Percentiles rank a stretch among this genome's conserved stretches.
These are phyloP conservation scores for Trichosurus vulpecula DNA, from an alignment of 2,797 vertebrate genomes.

Conservation along the genomic window DNA sequence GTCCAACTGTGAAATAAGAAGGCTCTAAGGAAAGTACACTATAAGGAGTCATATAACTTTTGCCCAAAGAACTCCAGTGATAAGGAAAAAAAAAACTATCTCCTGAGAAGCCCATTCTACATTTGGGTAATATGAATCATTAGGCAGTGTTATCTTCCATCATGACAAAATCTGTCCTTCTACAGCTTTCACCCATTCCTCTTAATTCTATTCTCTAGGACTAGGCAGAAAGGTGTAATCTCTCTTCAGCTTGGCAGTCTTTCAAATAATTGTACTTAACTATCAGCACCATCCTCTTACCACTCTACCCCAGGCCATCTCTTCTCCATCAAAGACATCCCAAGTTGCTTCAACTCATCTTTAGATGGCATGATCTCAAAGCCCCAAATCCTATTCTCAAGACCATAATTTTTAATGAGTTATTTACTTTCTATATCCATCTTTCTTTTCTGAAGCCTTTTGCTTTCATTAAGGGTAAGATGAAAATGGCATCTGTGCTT, in stretches of 20 bases:
- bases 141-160: neutral
- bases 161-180: neutral
- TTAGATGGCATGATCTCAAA: neutral
- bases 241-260: neutral
- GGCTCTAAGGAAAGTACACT: neutral
- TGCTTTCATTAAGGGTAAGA: neutral
- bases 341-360: neutral
- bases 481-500: neutral
- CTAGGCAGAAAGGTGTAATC: neutral
- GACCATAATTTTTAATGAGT: neutral
- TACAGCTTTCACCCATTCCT: neutral
- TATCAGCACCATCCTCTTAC: neutral
- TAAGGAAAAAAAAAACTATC: neutral
- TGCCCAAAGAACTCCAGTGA: neutral
- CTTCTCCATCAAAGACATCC: neutral
- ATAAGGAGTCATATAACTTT: neutral
- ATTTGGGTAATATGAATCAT: neutral
- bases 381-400: neutral
- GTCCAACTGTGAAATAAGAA: neutral
- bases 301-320: neutral
- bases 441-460: neutral
- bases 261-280: neutral
- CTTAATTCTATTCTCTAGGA: neutral
- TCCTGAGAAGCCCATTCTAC: neutral
- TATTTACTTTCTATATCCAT: neutral